A percentile compares a stretch with the other conserved stretches of the same genome.
Evolutionary conservation across 2,797 vertebrate species (phyloP).

Genomic region (Brachymystax lenok): DNA sequence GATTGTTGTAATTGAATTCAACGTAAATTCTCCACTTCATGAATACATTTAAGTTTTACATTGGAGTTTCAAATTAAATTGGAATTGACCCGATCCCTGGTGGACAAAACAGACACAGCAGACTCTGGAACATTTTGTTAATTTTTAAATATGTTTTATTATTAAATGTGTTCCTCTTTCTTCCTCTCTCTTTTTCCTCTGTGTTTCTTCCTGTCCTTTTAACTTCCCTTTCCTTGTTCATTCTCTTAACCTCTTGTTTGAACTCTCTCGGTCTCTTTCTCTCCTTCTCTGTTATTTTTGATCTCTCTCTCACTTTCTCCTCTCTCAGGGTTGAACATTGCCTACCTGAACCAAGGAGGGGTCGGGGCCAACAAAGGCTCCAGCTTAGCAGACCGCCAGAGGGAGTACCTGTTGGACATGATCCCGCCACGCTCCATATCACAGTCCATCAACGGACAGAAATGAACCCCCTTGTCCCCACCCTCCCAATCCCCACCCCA

Average conservation of each 20-base stretch:
- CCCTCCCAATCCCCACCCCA: conserved; percentile 28
- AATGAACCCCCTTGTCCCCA: conserved; percentile 61
- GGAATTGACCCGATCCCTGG: too few species aligned
- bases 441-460: conserved; percentile 86
- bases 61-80: too few species aligned
- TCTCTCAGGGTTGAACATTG: conserved; percentile 89
- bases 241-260: too few species aligned
- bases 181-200: neutral
- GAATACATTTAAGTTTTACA: too few species aligned
- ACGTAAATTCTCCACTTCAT: too few species aligned
- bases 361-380: conserved; percentile 90
- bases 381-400: conserved; percentile 92
- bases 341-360: conserved; percentile 89
- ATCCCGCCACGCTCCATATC: conserved; percentile 96
- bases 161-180: conserved; percentile 1
- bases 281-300: too few species aligned
- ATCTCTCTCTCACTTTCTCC: neutral
- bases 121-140: neutral
- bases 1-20: too few species aligned
- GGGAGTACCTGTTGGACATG: conserved; percentile 97
- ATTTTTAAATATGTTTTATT: neutral
- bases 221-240: too few species aligned
- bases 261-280: too few species aligned
- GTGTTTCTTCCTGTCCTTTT: neutral
- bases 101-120: neutral